Conservation (phyloP, 2,888 invertebrate species). For the Thereva nobilitata region DNA sequence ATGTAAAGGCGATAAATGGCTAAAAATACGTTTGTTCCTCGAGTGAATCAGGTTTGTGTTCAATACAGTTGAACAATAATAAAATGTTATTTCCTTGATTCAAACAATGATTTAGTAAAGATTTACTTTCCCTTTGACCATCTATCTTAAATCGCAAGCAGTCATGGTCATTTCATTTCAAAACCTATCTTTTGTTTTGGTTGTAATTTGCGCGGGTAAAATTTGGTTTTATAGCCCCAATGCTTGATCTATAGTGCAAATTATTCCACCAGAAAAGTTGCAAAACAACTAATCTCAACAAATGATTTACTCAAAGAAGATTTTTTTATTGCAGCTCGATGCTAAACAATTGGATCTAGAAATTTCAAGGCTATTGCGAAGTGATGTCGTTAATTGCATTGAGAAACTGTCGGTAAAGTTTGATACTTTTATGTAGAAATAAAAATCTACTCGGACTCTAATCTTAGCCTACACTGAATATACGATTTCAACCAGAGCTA, state of each 20-base stretch:
- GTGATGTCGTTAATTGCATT: conserved; percentile 66
- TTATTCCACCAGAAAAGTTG: no score
- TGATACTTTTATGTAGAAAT: conserved; percentile 20
- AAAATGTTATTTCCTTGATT: neutral
- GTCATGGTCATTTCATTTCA: no score
- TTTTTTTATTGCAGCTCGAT: conserved; percentile 65
- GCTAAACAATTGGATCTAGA: conserved; percentile 80
- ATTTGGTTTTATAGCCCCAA: no score
- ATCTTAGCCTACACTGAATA: conserved; percentile 66
- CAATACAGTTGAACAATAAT: neutral
- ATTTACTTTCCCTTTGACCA: no score
- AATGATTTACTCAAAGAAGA: neutral
- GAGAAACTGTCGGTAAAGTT: conserved; percentile 67
- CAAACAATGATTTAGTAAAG: no score
- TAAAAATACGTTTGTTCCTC: conserved; percentile 57
- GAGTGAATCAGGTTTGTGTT: conserved; percentile 58
- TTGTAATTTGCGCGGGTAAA: no score
- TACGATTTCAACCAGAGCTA: conserved; percentile 70
- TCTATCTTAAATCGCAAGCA: no score
- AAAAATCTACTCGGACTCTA: conserved; percentile 19
- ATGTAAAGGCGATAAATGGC: no score
- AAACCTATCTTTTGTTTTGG: no score
- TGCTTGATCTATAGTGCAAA: no score
- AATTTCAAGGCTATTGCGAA: conserved; percentile 71
- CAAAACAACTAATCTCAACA: neutral